Evolutionary conservation across 2,113 vertebrate genomes (phyloP), one percentile per base, ranked within the genome.

Genomic region (Psettodes erumei): DNA sequence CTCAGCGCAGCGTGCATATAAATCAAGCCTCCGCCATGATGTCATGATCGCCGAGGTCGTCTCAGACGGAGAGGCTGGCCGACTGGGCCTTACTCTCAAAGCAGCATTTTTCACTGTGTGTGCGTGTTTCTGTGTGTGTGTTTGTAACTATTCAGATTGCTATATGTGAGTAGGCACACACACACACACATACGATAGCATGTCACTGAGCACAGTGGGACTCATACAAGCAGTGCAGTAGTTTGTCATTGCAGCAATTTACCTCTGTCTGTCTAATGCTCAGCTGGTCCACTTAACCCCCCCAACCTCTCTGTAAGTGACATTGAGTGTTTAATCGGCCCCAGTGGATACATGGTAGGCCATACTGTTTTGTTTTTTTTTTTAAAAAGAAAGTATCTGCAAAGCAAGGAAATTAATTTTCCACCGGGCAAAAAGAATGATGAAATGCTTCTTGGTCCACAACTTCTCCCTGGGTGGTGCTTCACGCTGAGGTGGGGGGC

Each of bases 301-400:
- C 48, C 71, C 65, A 75, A 86, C 84, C 81, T 62, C 75, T 55
- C 56, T 61, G 60, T 75, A 75, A 89, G 86, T 82, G 89, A 91
- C 90, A 83, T 82, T 68, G 80, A 88, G 82, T 81, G 73, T 86
- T 91, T 91, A 89, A 90, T 85, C 60, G 50, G 43, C 60, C 86
- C 83, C 72, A 27, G 62, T 80, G 86, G 85, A 86, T 32, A 32
- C 59, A 55, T 3, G 7, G 11, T 27, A 40, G 56, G 25, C 53
- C 21, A 1, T 21, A 28, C 21, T 21, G 32, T 42, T 54, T n/a
- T n/a, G n/a, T n/a, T n/a, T n/a, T n/a, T n/a, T n/a, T n/a, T n/a
- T n/a, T n/a, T n/a, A 64, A 60, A 73, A 81, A 66, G 60, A 71
- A 69, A 60, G 35, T 74, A 77, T 77, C 55, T 84, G 71, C 64